Evolutionary conservation across 2,113 vertebrate species (phyloP).

Genomic region (Lota lota): DNA sequence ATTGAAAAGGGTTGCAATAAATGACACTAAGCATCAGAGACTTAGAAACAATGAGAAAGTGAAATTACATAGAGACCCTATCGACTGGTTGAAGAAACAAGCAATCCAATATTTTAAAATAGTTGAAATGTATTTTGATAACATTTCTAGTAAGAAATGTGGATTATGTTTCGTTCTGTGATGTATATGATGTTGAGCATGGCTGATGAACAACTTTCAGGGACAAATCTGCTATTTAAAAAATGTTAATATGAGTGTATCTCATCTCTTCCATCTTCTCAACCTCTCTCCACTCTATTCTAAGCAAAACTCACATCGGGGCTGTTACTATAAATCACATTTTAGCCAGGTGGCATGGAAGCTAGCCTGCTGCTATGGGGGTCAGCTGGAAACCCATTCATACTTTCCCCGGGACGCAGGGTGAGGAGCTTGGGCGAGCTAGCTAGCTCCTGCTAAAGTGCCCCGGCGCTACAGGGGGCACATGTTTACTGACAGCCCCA

Average conservation of each 20-base stretch:
- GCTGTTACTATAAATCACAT: conserved; percentile 63
- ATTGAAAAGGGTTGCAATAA: too few species aligned
- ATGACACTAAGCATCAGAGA: too few species aligned
- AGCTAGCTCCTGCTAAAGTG: conserved; percentile 51
- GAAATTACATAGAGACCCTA: too few species aligned
- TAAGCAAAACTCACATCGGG: conserved; percentile 64
- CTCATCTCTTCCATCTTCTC: conserved; percentile 42
- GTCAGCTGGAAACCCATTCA: conserved; percentile 53
- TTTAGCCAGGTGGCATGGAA: conserved; percentile 61
- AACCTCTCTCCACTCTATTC: conserved; percentile 54
- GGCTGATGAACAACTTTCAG: too few species aligned
- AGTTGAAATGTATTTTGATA: too few species aligned
- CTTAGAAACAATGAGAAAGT: too few species aligned
- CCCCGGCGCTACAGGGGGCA: conserved; percentile 56
- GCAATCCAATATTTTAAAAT: too few species aligned
- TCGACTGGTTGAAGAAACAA: too few species aligned
- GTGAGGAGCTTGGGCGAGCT: conserved; percentile 41
- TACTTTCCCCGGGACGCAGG: conserved; percentile 65
- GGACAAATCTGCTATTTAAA: too few species aligned
- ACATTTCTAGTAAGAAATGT: too few species aligned
- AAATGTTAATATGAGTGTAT: conserved; percentile 25
- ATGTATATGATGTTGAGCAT: too few species aligned
- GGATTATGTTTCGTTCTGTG: too few species aligned
- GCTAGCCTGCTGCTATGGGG: conserved; percentile 57
- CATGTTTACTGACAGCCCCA: conserved; percentile 73